These are phyloP conservation scores for Oedothorax gibbosus DNA, from an alignment of 1,140 invertebrate genomes.

Conservation along the genomic window DNA sequence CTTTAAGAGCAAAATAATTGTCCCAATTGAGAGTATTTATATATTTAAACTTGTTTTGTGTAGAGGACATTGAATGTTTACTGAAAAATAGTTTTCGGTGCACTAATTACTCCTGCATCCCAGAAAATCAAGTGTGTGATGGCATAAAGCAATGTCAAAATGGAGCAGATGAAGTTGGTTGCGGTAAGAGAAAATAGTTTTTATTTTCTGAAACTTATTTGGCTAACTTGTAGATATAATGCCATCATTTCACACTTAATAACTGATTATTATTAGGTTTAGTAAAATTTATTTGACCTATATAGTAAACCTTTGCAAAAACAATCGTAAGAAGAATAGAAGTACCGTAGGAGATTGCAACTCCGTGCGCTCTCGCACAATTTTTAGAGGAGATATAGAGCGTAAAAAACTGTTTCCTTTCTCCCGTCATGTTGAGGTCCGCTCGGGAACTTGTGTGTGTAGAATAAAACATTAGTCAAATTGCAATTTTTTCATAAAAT, in stretches of 20 bases:
- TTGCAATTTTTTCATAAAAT: too few species aligned
- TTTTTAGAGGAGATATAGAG: too few species aligned
- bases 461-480: too few species aligned
- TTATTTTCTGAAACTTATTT: neutral
- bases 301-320: too few species aligned
- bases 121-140: neutral
- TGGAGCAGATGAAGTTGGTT: constrained; percentile 2
- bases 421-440: too few species aligned
- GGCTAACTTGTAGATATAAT: neutral
- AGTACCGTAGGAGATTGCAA: too few species aligned
- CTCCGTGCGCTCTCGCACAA: too few species aligned
- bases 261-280: neutral
- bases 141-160: neutral
- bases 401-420: too few species aligned
- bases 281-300: too few species aligned
- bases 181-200: neutral
- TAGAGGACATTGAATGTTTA: neutral
- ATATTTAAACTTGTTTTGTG: neutral
- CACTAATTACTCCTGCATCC: neutral
- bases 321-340: too few species aligned
- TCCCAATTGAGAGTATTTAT: neutral
- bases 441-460: too few species aligned
- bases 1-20: neutral
- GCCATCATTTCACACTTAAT: neutral
- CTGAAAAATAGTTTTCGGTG: neutral